Percentiles rank a stretch among this genome's conserved stretches.
phyloP scores from a whole-genome alignment of 1,140 invertebrate species.

The Rhizoglyphus robini region DNA sequence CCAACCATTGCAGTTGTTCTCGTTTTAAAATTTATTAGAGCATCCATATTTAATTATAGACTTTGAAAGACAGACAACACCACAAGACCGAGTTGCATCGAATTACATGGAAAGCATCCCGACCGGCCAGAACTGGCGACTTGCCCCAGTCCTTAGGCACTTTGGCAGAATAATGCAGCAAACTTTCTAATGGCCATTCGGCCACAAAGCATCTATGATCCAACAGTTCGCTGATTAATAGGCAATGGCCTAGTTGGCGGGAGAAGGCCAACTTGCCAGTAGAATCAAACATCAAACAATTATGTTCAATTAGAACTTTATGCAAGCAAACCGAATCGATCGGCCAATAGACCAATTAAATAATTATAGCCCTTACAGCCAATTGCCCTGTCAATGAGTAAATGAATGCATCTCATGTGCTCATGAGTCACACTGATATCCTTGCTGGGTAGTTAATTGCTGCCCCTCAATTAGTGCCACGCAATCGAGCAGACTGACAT shows the following conservation, averaged over 20 bases:
- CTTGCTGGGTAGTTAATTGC: no score
- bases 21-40: slow-evolving; percentile 14
- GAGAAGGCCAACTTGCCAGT: not conserved
- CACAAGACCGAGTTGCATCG: not conserved
- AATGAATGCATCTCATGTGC: no score
- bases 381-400: not conserved
- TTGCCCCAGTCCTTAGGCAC: not conserved
- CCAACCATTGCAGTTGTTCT: not conserved
- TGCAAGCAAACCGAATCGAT: not conserved
- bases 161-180: not conserved
- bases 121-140: no score
- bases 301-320: not conserved
- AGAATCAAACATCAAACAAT: slow-evolving; percentile 3
- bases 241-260: slow-evolving; percentile 2
- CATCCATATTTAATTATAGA: not conserved
- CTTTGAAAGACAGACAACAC: no score
- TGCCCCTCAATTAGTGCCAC: no score
- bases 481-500: no score
- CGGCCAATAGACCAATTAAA: not conserved
- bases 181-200: not conserved
- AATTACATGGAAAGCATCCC: no score
- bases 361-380: not conserved
- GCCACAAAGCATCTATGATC: not conserved
- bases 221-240: slow-evolving; percentile 1
- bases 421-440: no score